Evolutionary conservation across 2,113 vertebrate genomes (phyloP).

Genomic region (Dascyllus trimaculatus): DNA sequence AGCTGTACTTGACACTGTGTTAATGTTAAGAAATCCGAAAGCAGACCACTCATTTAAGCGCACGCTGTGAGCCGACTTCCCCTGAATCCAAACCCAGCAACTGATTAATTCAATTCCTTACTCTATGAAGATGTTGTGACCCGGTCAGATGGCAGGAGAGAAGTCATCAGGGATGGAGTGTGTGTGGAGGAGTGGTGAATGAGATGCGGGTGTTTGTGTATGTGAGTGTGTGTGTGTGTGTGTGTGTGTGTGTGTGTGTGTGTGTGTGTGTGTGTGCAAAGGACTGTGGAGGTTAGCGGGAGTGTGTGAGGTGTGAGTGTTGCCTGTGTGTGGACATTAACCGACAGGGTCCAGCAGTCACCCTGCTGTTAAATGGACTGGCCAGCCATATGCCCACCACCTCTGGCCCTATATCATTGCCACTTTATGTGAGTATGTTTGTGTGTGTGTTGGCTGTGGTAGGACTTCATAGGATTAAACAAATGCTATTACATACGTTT

Average conservation of each 20-base stretch:
- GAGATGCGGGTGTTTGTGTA: background rate
- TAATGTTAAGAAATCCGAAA: background rate
- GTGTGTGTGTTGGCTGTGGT: slow-evolving; percentile 21
- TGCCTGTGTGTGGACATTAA: slow-evolving; percentile 80
- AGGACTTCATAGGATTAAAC: slow-evolving; percentile 5
- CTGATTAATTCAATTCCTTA: slow-evolving; percentile 4
- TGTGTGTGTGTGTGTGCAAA: slow-evolving; percentile 2
- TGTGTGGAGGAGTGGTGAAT: slow-evolving; percentile 12
- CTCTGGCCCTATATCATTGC: slow-evolving; percentile 81
- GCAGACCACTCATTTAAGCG: background rate
- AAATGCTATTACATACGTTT: slow-evolving; percentile 1
- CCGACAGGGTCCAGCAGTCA: slow-evolving; percentile 84
- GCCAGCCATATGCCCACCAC: slow-evolving; percentile 85
- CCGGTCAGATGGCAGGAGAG: slow-evolving; percentile 40
- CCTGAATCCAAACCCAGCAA: background rate
- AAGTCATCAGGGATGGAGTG: slow-evolving; percentile 41
- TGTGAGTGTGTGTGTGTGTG: slow-evolving; percentile 19
- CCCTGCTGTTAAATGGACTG: slow-evolving; percentile 88
- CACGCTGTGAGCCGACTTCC: background rate
- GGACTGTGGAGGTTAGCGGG: background rate
- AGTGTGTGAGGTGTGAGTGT: slow-evolving; percentile 43
- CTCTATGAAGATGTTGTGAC: slow-evolving; percentile 39
- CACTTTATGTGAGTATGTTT: slow-evolving; percentile 50
- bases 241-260: slow-evolving; percentile 1
- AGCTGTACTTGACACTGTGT: no score